Conservation (phyloP, 2,888 invertebrate genomes). For the Boloria euphrosyne region DNA sequence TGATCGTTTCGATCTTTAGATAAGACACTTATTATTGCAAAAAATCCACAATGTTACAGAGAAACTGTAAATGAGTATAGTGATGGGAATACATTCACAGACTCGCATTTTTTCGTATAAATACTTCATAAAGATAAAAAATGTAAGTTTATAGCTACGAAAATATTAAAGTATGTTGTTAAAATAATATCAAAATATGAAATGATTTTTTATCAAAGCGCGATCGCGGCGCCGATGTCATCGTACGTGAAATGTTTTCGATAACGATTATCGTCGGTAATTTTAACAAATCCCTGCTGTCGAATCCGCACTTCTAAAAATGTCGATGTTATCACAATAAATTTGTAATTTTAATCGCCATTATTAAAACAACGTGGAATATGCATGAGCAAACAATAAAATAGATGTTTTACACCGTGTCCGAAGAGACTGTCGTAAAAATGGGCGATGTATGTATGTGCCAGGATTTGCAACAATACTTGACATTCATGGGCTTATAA, state of each 20-base stretch:
- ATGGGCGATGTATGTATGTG: slow-evolving; percentile 54
- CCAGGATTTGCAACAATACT: slow-evolving; percentile 65
- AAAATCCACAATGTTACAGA: slow-evolving; percentile 14
- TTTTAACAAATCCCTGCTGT: slow-evolving; percentile 50
- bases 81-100: slow-evolving; percentile 19
- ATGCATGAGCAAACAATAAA: slow-evolving; percentile 66
- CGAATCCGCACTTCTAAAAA: slow-evolving; percentile 65
- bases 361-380: slow-evolving; percentile 74
- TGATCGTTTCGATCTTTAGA: slow-evolving; percentile 22
- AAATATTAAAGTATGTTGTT: slow-evolving; percentile 39
- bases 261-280: slow-evolving; percentile 53
- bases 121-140: slow-evolving; percentile 33
- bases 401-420: slow-evolving; percentile 65
- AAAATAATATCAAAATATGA: slow-evolving; percentile 38
- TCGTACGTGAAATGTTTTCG: slow-evolving; percentile 54
- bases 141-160: slow-evolving; percentile 27
- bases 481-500: slow-evolving; percentile 60
- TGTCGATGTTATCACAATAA: slow-evolving; percentile 64
- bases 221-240: slow-evolving; percentile 49
- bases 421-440: slow-evolving; percentile 67
- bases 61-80: slow-evolving; percentile 25
- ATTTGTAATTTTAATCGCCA: slow-evolving; percentile 76
- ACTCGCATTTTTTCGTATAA: slow-evolving; percentile 20
- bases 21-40: slow-evolving; percentile 17
- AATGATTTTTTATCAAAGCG: slow-evolving; percentile 40